Conservation (phyloP, 1,140 invertebrate species). For the Drosophila guanche region DNA sequence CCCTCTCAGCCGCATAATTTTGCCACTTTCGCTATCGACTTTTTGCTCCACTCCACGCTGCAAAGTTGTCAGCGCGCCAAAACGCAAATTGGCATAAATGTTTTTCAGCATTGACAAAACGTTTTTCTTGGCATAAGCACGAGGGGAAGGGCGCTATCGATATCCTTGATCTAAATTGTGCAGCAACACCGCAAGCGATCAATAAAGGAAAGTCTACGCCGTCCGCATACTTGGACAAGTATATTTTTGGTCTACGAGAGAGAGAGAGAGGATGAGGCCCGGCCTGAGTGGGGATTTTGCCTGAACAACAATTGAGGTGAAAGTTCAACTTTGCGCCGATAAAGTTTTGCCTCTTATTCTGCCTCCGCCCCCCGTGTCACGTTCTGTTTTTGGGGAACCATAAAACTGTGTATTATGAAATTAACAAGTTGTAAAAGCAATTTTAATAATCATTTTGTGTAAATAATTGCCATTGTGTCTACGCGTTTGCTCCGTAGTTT, state of each 20-base stretch:
- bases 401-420: conserved; percentile 51
- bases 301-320: neutral
- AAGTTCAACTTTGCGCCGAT: conserved; percentile 16
- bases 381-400: conserved; percentile 2
- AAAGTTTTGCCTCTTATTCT: conserved; percentile 8
- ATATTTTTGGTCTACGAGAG: conserved; percentile 50
- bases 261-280: conserved; percentile 32
- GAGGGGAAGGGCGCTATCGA: conserved; percentile 49
- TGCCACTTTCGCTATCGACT: conserved; percentile 73
- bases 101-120: conserved; percentile 74
- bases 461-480: conserved; percentile 57
- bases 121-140: conserved; percentile 61
- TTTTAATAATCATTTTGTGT: conserved; percentile 69
- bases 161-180: conserved; percentile 80
- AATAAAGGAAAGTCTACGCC: conserved; percentile 49
- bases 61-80: conserved; percentile 51
- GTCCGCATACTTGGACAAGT: conserved; percentile 45
- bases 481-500: conserved; percentile 28
- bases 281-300: conserved; percentile 16
- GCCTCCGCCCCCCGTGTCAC: neutral
- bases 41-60: conserved; percentile 25
- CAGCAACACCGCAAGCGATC: conserved; percentile 78
- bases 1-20: conserved; percentile 73
- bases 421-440: conserved; percentile 73
- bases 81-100: conserved; percentile 77